Conservation (phyloP, 1,140 invertebrate genomes). For the Paracyclopina nana region DNA sequence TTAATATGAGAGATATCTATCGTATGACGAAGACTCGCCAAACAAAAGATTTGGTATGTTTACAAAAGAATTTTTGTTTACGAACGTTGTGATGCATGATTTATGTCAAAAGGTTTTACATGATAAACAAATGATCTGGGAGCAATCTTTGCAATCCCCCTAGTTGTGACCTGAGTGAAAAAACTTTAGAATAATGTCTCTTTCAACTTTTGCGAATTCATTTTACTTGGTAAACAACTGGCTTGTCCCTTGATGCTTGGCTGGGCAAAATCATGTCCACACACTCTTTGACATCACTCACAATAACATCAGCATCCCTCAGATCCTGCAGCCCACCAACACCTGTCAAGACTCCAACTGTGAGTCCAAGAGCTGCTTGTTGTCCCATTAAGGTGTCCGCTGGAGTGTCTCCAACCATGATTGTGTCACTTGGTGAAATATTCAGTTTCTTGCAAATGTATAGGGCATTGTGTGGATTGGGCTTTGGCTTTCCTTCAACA, state of each 20-base stretch:
- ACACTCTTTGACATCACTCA: slow-evolving; percentile 10
- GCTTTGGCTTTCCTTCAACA: slow-evolving; percentile 3
- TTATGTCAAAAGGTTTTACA: too few relatives aligned
- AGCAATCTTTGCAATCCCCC: slow-evolving; percentile 9
- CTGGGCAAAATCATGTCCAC: slow-evolving; percentile 1
- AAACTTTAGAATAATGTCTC: too few relatives aligned
- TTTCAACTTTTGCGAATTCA: too few relatives aligned
- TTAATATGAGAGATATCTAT: too few relatives aligned
- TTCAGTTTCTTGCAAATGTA: slow-evolving; percentile 14
- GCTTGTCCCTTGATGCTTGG: not conserved
- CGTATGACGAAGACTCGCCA: too few relatives aligned
- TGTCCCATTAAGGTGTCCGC: slow-evolving; percentile 17
- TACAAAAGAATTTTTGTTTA: too few relatives aligned
- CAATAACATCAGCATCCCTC: slow-evolving; percentile 15
- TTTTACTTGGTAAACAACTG: too few relatives aligned
- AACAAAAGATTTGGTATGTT: too few relatives aligned
- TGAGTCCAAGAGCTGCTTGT: slow-evolving; percentile 9
- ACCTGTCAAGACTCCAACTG: slow-evolving; percentile 13
- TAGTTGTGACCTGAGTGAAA: not conserved
- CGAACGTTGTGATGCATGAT: too few relatives aligned
- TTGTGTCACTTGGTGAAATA: not conserved
- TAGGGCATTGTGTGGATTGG: slow-evolving; percentile 15
- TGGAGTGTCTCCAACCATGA: slow-evolving; percentile 16
- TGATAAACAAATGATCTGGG: not conserved
- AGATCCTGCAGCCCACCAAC: slow-evolving; percentile 4